These are phyloP conservation scores for Pyrgilauda ruficollis DNA, from an alignment of 2,113 vertebrate genomes.

Conservation along the genomic window DNA sequence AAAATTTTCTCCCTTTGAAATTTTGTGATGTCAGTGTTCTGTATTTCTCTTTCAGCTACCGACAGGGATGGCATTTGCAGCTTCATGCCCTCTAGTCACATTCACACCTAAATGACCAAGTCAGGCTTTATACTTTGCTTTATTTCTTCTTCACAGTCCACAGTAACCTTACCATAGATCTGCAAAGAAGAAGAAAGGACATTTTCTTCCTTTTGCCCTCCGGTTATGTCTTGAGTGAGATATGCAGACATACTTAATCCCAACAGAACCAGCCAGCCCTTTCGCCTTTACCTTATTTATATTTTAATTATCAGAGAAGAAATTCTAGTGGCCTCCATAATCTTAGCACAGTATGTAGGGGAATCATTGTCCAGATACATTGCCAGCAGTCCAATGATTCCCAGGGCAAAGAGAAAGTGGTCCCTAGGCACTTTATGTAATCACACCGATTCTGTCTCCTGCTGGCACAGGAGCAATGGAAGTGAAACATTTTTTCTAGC, in stretches of 20 bases:
- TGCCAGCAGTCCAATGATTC: background rate
- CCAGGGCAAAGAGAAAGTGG: background rate
- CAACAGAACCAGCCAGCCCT: background rate
- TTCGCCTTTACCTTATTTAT: background rate
- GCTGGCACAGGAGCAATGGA: background rate
- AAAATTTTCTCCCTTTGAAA: background rate
- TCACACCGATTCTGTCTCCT: background rate
- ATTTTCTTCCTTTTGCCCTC: background rate
- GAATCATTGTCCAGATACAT: background rate
- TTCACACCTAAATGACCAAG: slow-evolving; percentile 40
- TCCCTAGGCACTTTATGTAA: background rate
- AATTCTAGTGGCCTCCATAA: background rate
- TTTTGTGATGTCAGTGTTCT: background rate
- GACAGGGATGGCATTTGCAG: slow-evolving; percentile 9
- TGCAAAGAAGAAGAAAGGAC: background rate
- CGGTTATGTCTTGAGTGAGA: background rate
- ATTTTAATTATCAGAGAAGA: background rate
- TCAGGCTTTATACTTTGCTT: slow-evolving; percentile 8
- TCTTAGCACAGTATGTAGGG: background rate
- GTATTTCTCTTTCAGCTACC: background rate
- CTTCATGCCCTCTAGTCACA: slow-evolving; percentile 5
- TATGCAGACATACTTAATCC: background rate
- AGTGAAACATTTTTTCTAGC: background rate
- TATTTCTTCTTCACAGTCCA: slow-evolving; percentile 7
- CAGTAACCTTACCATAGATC: background rate